phyloP scores from a whole-genome alignment of 2,797 vertebrate species.

The Enteromius radiatus region DNA sequence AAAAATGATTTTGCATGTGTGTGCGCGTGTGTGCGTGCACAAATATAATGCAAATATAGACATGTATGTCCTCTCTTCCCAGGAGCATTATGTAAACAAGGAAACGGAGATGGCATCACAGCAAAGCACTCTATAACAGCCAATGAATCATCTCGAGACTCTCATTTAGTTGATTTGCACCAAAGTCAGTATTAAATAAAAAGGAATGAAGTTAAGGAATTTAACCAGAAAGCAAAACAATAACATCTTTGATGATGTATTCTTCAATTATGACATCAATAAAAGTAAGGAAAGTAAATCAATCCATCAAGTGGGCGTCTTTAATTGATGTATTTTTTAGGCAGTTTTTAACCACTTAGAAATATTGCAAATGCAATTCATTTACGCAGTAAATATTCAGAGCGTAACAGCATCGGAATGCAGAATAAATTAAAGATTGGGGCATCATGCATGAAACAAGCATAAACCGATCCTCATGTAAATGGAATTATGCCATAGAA shows the following conservation, averaged over 20 bases:
- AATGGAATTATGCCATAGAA: constrained; percentile 13
- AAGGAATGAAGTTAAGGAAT: constrained; percentile 46
- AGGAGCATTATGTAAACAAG: constrained; percentile 61
- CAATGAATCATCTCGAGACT: constrained; percentile 51
- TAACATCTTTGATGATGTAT: constrained; percentile 47
- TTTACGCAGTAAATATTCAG: constrained; percentile 16
- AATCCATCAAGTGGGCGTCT: constrained; percentile 6
- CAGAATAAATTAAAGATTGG: constrained; percentile 24
- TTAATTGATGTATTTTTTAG: constrained; percentile 12
- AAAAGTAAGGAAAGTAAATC: constrained; percentile 19
- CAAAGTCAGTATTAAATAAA: constrained; percentile 57
- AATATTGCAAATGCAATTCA: constrained; percentile 18
- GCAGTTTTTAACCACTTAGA: constrained; percentile 14
- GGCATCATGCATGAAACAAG: constrained; percentile 10
- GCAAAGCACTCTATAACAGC: constrained; percentile 39
- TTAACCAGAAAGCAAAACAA: constrained; percentile 45
- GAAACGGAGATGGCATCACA: constrained; percentile 60
- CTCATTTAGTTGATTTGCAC: constrained; percentile 51
- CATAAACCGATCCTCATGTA: constrained; percentile 1
- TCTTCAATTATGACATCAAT: constrained; percentile 40
- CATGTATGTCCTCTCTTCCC: constrained; percentile 58
- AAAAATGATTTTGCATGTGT: constrained; percentile 78
- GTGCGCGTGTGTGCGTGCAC: constrained; percentile 63
- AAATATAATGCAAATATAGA: constrained; percentile 55
- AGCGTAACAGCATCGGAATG: not conserved